Evolutionary conservation across 2,113 vertebrate species (phyloP).

Genomic region (Rhinichthys klamathensis): DNA sequence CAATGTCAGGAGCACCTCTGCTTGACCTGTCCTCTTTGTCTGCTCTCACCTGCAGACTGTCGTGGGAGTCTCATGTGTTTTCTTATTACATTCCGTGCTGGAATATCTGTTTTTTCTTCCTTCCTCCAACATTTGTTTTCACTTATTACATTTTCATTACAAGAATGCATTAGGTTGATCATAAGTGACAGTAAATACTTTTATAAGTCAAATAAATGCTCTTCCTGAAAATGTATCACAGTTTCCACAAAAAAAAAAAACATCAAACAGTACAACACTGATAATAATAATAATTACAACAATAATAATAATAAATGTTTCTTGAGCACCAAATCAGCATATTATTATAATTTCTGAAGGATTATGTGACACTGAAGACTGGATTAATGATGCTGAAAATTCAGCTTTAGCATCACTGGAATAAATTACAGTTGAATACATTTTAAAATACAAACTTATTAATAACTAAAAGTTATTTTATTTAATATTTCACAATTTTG

Average conservation of each 20-base stretch:
- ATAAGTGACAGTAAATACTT: too few species aligned
- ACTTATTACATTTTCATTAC: neutral
- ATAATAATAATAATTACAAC: too few species aligned
- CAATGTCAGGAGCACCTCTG: neutral
- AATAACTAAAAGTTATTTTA: neutral
- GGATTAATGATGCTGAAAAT: neutral
- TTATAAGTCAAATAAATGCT: too few species aligned
- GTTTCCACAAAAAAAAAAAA: neutral
- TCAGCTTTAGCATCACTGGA: too few species aligned
- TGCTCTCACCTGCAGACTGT: neutral
- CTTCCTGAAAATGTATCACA: neutral
- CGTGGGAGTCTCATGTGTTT: neutral
- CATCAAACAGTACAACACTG: neutral
- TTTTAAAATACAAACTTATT: neutral
- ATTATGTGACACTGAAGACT: neutral
- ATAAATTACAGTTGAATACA: neutral
- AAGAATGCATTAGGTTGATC: too few species aligned
- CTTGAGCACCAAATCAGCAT: neutral
- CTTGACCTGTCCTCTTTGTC: too few species aligned
- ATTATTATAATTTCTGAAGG: neutral
- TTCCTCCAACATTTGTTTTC: constrained; percentile 2
- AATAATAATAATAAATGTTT: neutral
- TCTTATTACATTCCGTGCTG: neutral
- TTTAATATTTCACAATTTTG: neutral
- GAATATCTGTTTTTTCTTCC: neutral